Evolutionary conservation across 2,888 invertebrate genomes (phyloP), one percentile per base, ranked within the genome.

Genomic region (Tetheella fluctuosa): DNA sequence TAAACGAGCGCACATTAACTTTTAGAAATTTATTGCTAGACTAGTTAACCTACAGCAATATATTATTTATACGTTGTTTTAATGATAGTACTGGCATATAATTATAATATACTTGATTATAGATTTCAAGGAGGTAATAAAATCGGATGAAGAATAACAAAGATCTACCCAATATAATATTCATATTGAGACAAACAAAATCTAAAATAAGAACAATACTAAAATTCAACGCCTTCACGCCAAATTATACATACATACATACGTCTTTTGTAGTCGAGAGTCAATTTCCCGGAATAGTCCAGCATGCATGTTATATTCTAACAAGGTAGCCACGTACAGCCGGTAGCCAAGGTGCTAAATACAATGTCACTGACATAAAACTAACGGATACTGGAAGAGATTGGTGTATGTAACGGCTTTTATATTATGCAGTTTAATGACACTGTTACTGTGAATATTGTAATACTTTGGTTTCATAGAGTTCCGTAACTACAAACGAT

Each of bases 271-370:
- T 20, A 48, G 15, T n/a, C 6, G 37, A 34, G 23, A 37, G 30
- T 55, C 17, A 54, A 3, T 23, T 55, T 37, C 34, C 55, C 20
- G 20, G 37, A 34, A 20, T 10, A 20, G 34, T 34, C 55, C 20
- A 34, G 20, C 30, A 23, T 55, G 55, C 37, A 54, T 48, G 30
- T 30, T 59, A 42, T 48, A 66, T 64, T 61, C 77, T 80, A 80
- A 79, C 70, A 64, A 77, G 76, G 69, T 59, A 64, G 59, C 66
- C 76, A 70, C 66, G 71, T 64, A 58, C 64, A 52, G 23, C 55
- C 20, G 48, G 58, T 62, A 57, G 67, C 62, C 59, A 57, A 75
- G 69, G 72, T 74, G 73, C 65, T 77, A 79, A 80, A 75, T 67
- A 67, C 65, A 63, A 20, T 56, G 48, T 52, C 42, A 60, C 39